Evolutionary conservation across 2,113 vertebrate genomes (phyloP).

Genomic region (Rafetus swinhoei): DNA sequence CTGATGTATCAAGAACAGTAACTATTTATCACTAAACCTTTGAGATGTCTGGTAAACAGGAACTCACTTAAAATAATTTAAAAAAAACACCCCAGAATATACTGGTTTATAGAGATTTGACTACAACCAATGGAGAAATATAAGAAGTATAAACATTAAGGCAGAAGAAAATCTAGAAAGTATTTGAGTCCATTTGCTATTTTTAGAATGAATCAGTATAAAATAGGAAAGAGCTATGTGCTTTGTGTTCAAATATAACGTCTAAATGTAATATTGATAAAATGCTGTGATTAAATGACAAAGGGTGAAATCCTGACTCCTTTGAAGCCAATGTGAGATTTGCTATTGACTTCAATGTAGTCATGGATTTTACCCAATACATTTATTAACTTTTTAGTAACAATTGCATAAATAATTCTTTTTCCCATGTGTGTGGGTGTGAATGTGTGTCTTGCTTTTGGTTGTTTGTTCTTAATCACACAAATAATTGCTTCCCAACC

Average conservation of each 20-base stretch:
- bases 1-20: neutral
- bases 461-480: neutral
- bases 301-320: neutral
- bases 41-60: neutral
- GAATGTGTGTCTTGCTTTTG: neutral
- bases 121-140: neutral
- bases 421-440: neutral
- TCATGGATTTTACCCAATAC: neutral
- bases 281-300: neutral
- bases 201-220: neutral
- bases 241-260: neutral
- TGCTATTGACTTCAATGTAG: neutral
- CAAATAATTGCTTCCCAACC: neutral
- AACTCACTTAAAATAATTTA: neutral
- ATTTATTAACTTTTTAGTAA: neutral
- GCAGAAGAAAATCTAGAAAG: neutral
- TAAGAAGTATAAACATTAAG: neutral
- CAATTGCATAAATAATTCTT: neutral
- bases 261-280: neutral
- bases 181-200: neutral
- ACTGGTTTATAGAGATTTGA: neutral
- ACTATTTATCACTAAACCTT: neutral
- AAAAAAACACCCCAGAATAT: neutral
- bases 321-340: neutral
- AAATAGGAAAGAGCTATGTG: neutral